Evolutionary conservation across 1,140 invertebrate species (phyloP), one percentile per base, ranked within the genome.

Genomic region (Hesperophylax magnus): DNA sequence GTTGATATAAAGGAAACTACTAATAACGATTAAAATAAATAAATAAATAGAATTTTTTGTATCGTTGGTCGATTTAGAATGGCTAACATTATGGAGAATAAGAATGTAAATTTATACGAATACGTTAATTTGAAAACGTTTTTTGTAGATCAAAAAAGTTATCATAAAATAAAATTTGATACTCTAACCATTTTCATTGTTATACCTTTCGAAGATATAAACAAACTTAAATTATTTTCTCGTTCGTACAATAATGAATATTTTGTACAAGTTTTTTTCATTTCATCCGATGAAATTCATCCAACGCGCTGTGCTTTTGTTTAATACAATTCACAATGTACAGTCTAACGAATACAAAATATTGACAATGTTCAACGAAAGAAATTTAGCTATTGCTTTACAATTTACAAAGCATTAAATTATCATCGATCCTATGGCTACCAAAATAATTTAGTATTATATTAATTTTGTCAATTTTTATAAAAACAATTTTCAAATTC

Each of bases 401-500:
- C n/a, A 61, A 77, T 34, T 27, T 77, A 77, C 58, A 61, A 60
- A 34, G 47, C 18, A 61, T 54, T 63, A 17, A 39, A 22, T 52
- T 52, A 60, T 74, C 11, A 31, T 58, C n/a, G 17, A 74, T 17
- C 47, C 31, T 74, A 74, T 31, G 15, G 65, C 74, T 77, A 77
- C 24, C 31, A 69, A 34, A 77, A 77, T 81, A 81, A 77, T 77
- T 81, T 77, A 81, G 52, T 9, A 60, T 81, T 77, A 81, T 81
- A 77, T 81, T 81, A 77, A 81, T 81, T 77, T 81, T 69, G 79
- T 77, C 63, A 77, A 47, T 75, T 77, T 77, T 22, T 18, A 69
- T 81, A 69, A 81, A 67, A 65, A 71, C 31, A 79, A 31, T 1
- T 3, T 1, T 3, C 53, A 67, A 72, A 76, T 65, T 81, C 71